phyloP scores from a whole-genome alignment of 2,888 invertebrate genomes.

The Corbicula japonica region DNA sequence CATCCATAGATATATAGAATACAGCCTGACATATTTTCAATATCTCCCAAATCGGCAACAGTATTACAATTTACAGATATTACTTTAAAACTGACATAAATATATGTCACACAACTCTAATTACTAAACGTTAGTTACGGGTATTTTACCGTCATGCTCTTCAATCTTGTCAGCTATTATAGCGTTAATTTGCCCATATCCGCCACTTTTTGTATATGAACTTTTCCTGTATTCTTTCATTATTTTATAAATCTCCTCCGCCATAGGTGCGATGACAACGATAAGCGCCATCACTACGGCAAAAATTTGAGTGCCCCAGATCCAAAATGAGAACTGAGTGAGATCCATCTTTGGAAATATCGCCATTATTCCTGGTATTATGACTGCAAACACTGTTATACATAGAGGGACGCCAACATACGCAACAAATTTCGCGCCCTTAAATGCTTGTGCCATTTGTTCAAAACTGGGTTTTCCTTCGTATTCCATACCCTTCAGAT shows the following conservation, averaged over 20 bases:
- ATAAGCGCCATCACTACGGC: slow-evolving; percentile 82
- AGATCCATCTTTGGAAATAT: slow-evolving; percentile 79
- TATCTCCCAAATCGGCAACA: too few relatives aligned
- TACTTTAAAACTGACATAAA: background rate
- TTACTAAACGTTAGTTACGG: slow-evolving; percentile 62
- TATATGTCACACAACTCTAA: too few relatives aligned
- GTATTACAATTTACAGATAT: background rate
- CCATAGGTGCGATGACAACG: slow-evolving; percentile 80
- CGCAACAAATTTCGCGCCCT: slow-evolving; percentile 77
- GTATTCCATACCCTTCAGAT: slow-evolving; percentile 77
- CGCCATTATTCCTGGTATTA: slow-evolving; percentile 82
- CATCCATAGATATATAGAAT: too few relatives aligned
- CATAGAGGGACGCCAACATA: slow-evolving; percentile 77
- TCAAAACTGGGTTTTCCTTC: slow-evolving; percentile 80
- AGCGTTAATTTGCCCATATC: slow-evolving; percentile 65
- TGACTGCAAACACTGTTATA: slow-evolving; percentile 76
- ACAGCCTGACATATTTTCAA: too few relatives aligned
- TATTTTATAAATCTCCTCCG: slow-evolving; percentile 80
- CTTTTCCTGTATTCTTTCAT: slow-evolving; percentile 77
- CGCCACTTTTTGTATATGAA: slow-evolving; percentile 59
- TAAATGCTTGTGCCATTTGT: slow-evolving; percentile 80
- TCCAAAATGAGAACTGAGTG: slow-evolving; percentile 80
- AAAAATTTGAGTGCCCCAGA: slow-evolving; percentile 80
- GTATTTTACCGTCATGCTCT: slow-evolving; percentile 52
- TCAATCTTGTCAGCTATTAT: slow-evolving; percentile 54